These are phyloP conservation scores for Eleginops maclovinus DNA, from an alignment of 2,113 vertebrate genomes.

Conservation along the genomic window DNA sequence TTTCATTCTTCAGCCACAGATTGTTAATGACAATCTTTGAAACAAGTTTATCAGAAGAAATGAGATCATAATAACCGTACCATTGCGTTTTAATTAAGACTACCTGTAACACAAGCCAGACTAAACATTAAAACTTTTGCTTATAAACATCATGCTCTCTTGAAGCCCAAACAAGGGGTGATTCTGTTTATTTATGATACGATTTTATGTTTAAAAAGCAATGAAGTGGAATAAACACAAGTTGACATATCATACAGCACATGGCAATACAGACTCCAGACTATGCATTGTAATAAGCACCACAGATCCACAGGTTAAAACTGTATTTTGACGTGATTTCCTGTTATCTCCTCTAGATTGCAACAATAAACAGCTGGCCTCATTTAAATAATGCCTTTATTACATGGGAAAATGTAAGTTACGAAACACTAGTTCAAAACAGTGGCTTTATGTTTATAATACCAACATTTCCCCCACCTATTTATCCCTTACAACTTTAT, in stretches of 20 bases:
- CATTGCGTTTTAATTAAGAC: conserved; percentile 49
- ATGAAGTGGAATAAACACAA: conserved; percentile 67
- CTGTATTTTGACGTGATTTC: neutral
- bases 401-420: conserved; percentile 30
- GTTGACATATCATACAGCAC: conserved; percentile 62
- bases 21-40: conserved; percentile 28
- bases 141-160: conserved; percentile 54
- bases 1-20: conserved; percentile 1
- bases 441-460: neutral
- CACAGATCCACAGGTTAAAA: conserved; percentile 32
- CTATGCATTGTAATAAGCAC: conserved; percentile 40
- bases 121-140: conserved; percentile 53
- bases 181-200: conserved; percentile 73
- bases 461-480: neutral
- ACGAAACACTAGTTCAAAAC: conserved; percentile 1
- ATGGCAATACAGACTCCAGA: conserved; percentile 37
- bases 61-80: conserved; percentile 48
- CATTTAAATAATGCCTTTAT: conserved; percentile 39
- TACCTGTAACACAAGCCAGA: conserved; percentile 60
- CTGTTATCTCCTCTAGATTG: conserved; percentile 31
- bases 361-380: conserved; percentile 41
- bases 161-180: conserved; percentile 63
- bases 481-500: too few species aligned
- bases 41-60: conserved; percentile 48
- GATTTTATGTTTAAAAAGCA: conserved; percentile 64